Base-by-base conservation (phyloP, 2,113 vertebrate species). In the Cyprinodon brontotheroides region DNA sequence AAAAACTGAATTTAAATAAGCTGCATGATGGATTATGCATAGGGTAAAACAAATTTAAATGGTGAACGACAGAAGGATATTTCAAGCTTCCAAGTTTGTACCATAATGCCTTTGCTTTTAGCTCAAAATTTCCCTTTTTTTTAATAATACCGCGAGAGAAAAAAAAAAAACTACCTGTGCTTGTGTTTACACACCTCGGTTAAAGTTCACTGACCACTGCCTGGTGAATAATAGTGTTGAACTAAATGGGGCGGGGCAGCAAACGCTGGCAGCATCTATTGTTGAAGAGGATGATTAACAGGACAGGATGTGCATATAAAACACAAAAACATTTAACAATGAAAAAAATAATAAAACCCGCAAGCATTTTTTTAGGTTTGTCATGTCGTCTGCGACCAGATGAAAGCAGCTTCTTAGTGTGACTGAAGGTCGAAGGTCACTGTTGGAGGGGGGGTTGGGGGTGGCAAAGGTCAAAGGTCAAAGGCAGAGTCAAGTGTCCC, bases 81-180 rank as follows among this genome's bases (percentile, higher is more conserved):
- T 78, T 61, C 48, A 59, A 81, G 61, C 29, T 73, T 78, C 70
- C 59, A 82, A 74, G 74, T 86, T 39, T 69, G 81, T 87, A 87
- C 82, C 81, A 29, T 87, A 83, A 88, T 86, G 88, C 87, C 88
- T 81, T 66, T 59, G 63, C 66, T 72, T 70, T 53, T 40, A 68
- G 59, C 59, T 91, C 67, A 48, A 75, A 70, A 76, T 79, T 90
- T 87, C 87, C 87, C 88, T 91, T 86, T 75, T 68, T 47, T 47
- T 47, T 1, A 13, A 47, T 72, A 82, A 85, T 79, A 86, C 85
- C 74, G 22, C 59, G 59, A 76, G 70, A 79, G 39, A 61, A 61
- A 4, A 4, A 72, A 72, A 71, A 72, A 75, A 63, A 41, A 68
- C 47, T 47, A 48, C 69, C 68, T 50, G 11, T 12, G 60, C 63